A percentile compares a stretch with the other conserved stretches of the same genome.
Evolutionary conservation across 1,140 invertebrate species (phyloP).

Genomic region (Mesaphorura yosii): DNA sequence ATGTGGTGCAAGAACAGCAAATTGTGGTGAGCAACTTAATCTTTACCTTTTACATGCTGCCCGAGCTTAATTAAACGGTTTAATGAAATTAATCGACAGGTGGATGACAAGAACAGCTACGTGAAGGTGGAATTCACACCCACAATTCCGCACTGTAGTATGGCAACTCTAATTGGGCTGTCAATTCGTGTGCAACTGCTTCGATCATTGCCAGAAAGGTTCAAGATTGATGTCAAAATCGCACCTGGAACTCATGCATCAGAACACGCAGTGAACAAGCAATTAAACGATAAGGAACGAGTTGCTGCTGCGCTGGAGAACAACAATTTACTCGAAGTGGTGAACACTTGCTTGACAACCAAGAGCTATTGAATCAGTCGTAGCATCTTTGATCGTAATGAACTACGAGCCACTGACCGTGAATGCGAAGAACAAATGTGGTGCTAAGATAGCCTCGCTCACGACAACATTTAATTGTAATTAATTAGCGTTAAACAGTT

Average conservation of each 20-base stretch:
- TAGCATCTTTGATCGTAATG: too few species aligned
- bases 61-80: neutral
- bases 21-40: slow-evolving; percentile 46
- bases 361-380: too few species aligned
- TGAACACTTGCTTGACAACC: slow-evolving; percentile 72
- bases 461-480: too few species aligned
- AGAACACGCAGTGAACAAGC: slow-evolving; percentile 89
- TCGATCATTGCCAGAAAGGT: slow-evolving; percentile 66
- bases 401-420: too few species aligned
- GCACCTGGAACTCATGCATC: slow-evolving; percentile 84
- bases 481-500: too few species aligned
- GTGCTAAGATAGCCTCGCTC: too few species aligned
- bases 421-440: too few species aligned
- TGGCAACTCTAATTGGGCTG: slow-evolving; percentile 93
- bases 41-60: neutral
- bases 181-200: slow-evolving; percentile 78
- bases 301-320: slow-evolving; percentile 95
- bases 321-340: slow-evolving; percentile 74
- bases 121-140: slow-evolving; percentile 82
- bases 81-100: slow-evolving; percentile 33
- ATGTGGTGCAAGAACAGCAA: slow-evolving; percentile 77
- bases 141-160: slow-evolving; percentile 97
- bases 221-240: slow-evolving; percentile 82
- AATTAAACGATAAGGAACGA: slow-evolving; percentile 93
- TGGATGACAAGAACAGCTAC: slow-evolving; percentile 57